Conservation (phyloP, 1,140 invertebrate species). For the Samia ricini region DNA sequence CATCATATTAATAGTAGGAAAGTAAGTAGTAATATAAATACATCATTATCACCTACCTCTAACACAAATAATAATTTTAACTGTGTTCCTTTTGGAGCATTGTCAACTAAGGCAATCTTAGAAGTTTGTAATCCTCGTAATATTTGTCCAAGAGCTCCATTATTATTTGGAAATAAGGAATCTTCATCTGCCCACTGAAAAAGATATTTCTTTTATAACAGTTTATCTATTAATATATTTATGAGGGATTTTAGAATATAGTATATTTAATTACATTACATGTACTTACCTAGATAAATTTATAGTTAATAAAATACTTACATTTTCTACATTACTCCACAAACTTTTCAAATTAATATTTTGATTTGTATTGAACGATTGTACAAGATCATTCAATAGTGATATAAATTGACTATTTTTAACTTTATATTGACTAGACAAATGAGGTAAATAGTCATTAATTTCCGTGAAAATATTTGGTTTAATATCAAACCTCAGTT, state of each 20-base stretch:
- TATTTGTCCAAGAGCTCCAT: conserved; percentile 83
- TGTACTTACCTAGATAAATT: not conserved
- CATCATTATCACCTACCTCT: conserved; percentile 64
- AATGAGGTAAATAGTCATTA: conserved; percentile 55
- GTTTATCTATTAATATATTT: not conserved
- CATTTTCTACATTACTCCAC: conserved; percentile 48
- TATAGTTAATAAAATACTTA: conserved; percentile 35
- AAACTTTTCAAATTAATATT: conserved; percentile 32
- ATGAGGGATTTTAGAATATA: not conserved
- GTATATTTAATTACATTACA: not conserved
- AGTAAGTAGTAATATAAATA: not conserved
- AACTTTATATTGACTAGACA: conserved; percentile 54
- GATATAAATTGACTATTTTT: conserved; percentile 50
- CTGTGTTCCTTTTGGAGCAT: conserved; percentile 91
- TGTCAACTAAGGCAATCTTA: conserved; percentile 86
- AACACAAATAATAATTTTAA: conserved; percentile 90
- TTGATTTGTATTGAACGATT: conserved; percentile 48
- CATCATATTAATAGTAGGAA: too few relatives aligned
- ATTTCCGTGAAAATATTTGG: conserved; percentile 58
- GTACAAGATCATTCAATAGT: conserved; percentile 46
- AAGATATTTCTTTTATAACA: conserved; percentile 10
- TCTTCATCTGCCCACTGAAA: conserved; percentile 84
- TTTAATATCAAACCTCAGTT: conserved; percentile 43
- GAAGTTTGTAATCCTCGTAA: conserved; percentile 83
- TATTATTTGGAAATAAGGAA: conserved; percentile 81